Conservation (phyloP, 2,888 invertebrate genomes). For the Timandra comae region DNA sequence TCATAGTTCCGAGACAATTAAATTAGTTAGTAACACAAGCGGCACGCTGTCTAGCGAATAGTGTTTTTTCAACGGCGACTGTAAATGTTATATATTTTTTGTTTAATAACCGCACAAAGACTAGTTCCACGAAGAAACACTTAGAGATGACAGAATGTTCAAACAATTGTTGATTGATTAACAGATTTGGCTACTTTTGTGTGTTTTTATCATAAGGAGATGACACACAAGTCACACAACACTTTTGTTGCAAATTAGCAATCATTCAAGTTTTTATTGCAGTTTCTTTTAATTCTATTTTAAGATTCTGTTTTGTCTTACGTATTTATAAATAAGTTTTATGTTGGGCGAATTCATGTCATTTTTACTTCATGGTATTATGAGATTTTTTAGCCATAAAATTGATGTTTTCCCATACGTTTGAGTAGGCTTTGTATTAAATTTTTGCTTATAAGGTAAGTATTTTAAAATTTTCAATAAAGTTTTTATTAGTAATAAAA, state of each 20-base stretch:
- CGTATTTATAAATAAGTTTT: too few relatives aligned
- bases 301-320: too few relatives aligned
- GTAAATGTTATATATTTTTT: conserved; percentile 49
- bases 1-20: conserved; percentile 40
- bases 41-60: conserved; percentile 65
- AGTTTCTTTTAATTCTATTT: conserved; percentile 2
- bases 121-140: conserved; percentile 8
- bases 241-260: conserved; percentile 5
- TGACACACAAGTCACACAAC: conserved; percentile 4
- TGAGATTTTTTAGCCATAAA: too few relatives aligned
- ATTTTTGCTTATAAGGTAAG: too few relatives aligned
- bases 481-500: too few relatives aligned
- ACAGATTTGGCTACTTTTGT: conserved; percentile 25
- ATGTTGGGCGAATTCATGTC: too few relatives aligned
- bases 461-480: too few relatives aligned
- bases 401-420: too few relatives aligned
- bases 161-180: conserved; percentile 33
- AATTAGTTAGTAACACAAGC: conserved; percentile 46
- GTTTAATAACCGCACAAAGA: conserved; percentile 25
- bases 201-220: conserved; percentile 11
- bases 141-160: conserved; percentile 15
- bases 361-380: too few relatives aligned
- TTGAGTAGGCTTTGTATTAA: too few relatives aligned
- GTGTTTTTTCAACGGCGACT: conserved; percentile 29
- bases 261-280: conserved; percentile 4